Evolutionary conservation across 2,888 invertebrate genomes (phyloP).

Genomic region (Aspidapion aeneum): DNA sequence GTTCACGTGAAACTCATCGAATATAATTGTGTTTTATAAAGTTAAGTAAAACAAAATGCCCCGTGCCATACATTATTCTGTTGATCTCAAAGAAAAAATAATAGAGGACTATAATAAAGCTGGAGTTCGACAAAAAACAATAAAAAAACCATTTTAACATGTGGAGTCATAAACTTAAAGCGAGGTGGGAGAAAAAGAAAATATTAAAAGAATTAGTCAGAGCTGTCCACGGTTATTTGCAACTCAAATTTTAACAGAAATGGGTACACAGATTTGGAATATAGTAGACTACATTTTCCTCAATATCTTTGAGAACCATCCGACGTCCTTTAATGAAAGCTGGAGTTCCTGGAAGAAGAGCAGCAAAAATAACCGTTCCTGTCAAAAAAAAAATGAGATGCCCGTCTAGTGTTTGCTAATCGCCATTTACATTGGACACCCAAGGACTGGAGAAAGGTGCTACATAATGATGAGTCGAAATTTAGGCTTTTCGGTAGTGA

Average conservation of each 20-base stretch:
- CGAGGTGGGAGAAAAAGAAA: not conserved
- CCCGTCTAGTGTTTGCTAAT: slow-evolving; percentile 4
- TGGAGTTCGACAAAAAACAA: not conserved
- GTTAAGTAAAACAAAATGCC: not conserved
- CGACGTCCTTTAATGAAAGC: slow-evolving; percentile 2
- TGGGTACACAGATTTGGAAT: not conserved
- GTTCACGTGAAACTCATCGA: not conserved
- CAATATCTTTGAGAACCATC: not conserved
- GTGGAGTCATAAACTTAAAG: not conserved
- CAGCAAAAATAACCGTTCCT: slow-evolving; percentile 4
- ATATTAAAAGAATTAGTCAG: not conserved
- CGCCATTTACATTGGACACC: no score
- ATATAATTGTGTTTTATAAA: not conserved
- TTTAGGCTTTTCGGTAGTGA: no score
- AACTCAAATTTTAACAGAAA: slow-evolving; percentile 2
- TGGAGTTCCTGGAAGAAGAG: slow-evolving; percentile 5
- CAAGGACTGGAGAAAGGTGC: slow-evolving; percentile 4
- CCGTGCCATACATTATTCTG: no score
- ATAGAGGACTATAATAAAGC: not conserved
- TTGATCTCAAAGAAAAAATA: no score
- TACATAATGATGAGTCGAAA: slow-evolving; percentile 5
- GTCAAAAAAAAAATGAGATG: slow-evolving; percentile 1
- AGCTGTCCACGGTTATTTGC: slow-evolving; percentile 3
- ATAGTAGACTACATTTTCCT: no score
- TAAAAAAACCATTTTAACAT: not conserved